Evolutionary conservation across 2,113 vertebrate genomes (phyloP).

Genomic region (Pyrgilauda ruficollis): DNA sequence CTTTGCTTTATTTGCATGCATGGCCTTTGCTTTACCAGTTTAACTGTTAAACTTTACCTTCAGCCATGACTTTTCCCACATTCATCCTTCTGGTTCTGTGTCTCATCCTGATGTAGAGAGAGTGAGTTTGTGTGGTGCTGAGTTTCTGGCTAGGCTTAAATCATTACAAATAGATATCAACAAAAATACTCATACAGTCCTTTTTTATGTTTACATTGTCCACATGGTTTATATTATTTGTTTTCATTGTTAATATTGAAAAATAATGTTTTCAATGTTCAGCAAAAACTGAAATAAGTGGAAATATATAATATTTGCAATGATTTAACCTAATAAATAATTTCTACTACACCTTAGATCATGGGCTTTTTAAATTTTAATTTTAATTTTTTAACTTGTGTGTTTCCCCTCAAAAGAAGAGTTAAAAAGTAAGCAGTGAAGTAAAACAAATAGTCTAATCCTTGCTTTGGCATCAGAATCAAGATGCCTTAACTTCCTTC

Average conservation of each 20-base stretch:
- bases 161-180: not conserved
- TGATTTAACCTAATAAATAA: not conserved
- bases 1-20: not conserved
- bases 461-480: not conserved
- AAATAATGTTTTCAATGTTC: not conserved
- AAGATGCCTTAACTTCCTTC: not conserved
- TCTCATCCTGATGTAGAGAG: not conserved
- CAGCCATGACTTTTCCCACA: not conserved
- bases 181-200: not conserved
- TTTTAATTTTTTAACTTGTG: not conserved
- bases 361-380: accelerated
- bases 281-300: not conserved
- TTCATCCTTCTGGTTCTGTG: not conserved
- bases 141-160: not conserved
- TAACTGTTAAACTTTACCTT: not conserved
- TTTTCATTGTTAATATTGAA: not conserved
- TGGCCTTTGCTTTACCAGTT: not conserved
- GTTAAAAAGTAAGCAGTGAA: not conserved
- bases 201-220: not conserved
- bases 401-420: not conserved
- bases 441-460: not conserved
- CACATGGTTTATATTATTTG: not conserved
- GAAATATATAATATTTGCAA: not conserved
- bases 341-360: not conserved
- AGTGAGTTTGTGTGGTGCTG: not conserved